Conservation (phyloP, 2,113 vertebrate species). For the Trichechus manatus region DNA sequence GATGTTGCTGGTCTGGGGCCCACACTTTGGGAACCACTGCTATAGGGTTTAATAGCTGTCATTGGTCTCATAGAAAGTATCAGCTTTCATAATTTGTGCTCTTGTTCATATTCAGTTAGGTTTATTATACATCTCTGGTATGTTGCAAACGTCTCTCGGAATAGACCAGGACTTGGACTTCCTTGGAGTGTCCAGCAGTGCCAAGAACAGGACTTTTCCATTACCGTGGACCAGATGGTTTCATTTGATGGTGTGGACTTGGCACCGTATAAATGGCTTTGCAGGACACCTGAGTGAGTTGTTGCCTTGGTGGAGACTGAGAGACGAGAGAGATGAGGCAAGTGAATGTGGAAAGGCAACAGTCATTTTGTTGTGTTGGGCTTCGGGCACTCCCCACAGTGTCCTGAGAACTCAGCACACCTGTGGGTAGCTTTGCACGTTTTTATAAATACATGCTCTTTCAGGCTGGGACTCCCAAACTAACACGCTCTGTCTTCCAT, state of each 20-base stretch:
- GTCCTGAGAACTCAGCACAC: background rate
- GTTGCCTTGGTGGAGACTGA: slow-evolving; percentile 19
- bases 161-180: slow-evolving; percentile 20
- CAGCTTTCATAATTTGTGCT: background rate
- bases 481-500: background rate
- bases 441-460: background rate
- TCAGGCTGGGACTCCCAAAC: background rate
- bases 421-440: background rate
- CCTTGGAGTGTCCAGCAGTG: background rate
- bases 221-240: slow-evolving; percentile 58
- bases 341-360: slow-evolving; percentile 10
- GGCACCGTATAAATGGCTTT: slow-evolving; percentile 46
- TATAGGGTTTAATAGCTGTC: background rate
- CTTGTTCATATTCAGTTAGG: slow-evolving; percentile 24
- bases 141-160: slow-evolving; percentile 45
- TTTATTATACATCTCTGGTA: background rate
- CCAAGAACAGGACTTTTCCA: slow-evolving; percentile 4
- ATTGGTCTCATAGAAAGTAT: background rate
- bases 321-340: background rate
- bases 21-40: background rate
- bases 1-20: background rate
- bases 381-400: background rate
- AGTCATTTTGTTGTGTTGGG: background rate
- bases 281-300: background rate
- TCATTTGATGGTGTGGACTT: slow-evolving; percentile 44